A percentile compares a stretch with the other conserved stretches of the same genome.
Conservation (phyloP, 2,113 vertebrate genomes). For the Montifringilla adamsi region DNA sequence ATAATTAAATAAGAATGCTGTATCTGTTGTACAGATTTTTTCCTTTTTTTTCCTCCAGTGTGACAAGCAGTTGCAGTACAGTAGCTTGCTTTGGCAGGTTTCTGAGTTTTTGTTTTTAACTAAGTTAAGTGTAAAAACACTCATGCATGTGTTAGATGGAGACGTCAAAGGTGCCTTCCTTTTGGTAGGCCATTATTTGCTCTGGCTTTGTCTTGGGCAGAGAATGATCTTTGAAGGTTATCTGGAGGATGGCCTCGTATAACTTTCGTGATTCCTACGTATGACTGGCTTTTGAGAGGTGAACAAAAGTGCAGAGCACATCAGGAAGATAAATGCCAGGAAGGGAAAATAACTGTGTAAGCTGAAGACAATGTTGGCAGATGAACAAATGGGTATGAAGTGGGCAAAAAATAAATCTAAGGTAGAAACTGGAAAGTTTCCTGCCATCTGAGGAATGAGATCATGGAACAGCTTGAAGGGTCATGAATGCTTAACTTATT, state of each 20-base stretch:
- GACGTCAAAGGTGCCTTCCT: background rate
- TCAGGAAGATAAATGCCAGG: conserved; percentile 50
- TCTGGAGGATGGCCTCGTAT: background rate
- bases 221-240: conserved; percentile 29
- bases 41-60: rapidly evolving
- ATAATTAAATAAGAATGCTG: background rate
- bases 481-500: background rate
- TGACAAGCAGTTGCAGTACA: background rate
- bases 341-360: conserved; percentile 45
- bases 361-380: conserved; percentile 55
- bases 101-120: background rate
- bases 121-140: background rate
- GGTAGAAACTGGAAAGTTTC: conserved; percentile 24
- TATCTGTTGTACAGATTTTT: background rate
- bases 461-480: conserved; percentile 1
- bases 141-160: background rate
- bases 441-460: conserved; percentile 29
- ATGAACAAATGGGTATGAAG: conserved; percentile 45
- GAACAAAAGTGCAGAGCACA: conserved; percentile 45
- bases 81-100: background rate
- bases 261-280: conserved; percentile 14
- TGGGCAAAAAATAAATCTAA: conserved; percentile 36
- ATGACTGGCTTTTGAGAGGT: conserved; percentile 25
- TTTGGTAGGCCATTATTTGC: conserved; percentile 5
- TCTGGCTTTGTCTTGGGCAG: background rate